These are phyloP conservation scores for Muntiacus reevesi DNA, from an alignment of 2,113 vertebrate species.

Conservation along the genomic window DNA sequence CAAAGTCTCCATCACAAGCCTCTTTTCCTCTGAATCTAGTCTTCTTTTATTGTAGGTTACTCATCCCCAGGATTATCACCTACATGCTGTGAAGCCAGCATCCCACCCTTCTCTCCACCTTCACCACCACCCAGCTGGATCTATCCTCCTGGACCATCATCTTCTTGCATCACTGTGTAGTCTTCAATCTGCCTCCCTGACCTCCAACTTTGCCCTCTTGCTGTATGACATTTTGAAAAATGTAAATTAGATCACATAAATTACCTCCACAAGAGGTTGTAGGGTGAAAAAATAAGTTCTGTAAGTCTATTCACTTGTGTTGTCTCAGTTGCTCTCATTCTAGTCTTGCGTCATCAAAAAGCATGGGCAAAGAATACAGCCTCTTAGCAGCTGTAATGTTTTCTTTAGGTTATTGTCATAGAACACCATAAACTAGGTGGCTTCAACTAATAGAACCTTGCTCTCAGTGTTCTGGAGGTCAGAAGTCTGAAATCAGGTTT, in stretches of 20 bases:
- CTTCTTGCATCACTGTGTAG: background rate
- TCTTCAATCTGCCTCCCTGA: background rate
- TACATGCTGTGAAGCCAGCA: background rate
- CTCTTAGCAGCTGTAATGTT: background rate
- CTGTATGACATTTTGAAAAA: background rate
- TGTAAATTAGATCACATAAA: background rate
- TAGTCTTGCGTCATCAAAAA: background rate
- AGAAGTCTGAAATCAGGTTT: background rate
- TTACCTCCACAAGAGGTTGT: background rate
- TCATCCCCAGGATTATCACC: background rate
- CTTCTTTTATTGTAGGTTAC: background rate
- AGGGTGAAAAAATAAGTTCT: background rate
- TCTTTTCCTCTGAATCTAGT: background rate
- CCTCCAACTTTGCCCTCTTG: background rate
- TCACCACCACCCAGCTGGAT: background rate
- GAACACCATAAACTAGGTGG: background rate
- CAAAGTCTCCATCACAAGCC: background rate
- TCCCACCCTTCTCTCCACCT: accelerated
- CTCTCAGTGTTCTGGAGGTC: background rate
- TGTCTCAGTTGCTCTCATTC: background rate
- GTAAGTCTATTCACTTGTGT: background rate
- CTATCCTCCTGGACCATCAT: too few species aligned
- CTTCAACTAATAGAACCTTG: background rate
- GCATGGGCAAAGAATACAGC: background rate
- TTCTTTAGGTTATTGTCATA: background rate